Conservation (phyloP, 2,113 vertebrate genomes). For the Channa maculata region DNA sequence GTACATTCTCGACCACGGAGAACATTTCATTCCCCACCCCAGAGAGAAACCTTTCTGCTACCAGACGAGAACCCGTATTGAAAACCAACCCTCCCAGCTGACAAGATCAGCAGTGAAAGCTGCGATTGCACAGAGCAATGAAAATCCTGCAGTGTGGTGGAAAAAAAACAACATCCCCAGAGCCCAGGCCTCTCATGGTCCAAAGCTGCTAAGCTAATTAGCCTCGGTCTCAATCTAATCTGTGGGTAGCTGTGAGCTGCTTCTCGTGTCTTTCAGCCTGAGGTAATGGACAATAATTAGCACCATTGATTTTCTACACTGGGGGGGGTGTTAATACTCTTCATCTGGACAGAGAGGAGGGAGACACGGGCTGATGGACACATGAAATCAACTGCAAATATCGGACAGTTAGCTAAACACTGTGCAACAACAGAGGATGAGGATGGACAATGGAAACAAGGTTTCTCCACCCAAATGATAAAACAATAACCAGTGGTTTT, state of each 20-base stretch:
- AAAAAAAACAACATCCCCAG: constrained; percentile 38
- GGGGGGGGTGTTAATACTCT: constrained; percentile 13
- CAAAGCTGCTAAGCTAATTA: constrained; percentile 68
- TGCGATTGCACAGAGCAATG: constrained; percentile 17
- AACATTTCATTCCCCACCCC: no score
- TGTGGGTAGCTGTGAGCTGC: constrained; percentile 54
- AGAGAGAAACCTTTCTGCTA: no score
- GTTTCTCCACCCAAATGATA: no score
- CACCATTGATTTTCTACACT: constrained; percentile 62
- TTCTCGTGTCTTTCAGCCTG: constrained; percentile 46
- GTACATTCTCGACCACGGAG: no score
- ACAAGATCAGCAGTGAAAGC: constrained; percentile 1
- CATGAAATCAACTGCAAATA: background rate
- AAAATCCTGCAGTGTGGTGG: constrained; percentile 17
- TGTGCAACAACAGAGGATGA: no score
- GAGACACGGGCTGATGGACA: constrained; percentile 7
- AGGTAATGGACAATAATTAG: constrained; percentile 76
- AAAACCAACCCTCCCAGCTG: constrained; percentile 17
- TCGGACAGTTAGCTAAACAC: no score
- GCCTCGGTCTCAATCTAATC: constrained; percentile 64
- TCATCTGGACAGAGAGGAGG: constrained; percentile 8
- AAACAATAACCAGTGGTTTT: no score
- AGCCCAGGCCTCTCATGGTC: constrained; percentile 36
- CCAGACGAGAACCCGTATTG: background rate
- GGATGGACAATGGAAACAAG: no score